A percentile compares a stretch with the other conserved stretches of the same genome.
Evolutionary conservation across 2,888 invertebrate genomes (phyloP).

Genomic region (Pimpla rufipes): DNA sequence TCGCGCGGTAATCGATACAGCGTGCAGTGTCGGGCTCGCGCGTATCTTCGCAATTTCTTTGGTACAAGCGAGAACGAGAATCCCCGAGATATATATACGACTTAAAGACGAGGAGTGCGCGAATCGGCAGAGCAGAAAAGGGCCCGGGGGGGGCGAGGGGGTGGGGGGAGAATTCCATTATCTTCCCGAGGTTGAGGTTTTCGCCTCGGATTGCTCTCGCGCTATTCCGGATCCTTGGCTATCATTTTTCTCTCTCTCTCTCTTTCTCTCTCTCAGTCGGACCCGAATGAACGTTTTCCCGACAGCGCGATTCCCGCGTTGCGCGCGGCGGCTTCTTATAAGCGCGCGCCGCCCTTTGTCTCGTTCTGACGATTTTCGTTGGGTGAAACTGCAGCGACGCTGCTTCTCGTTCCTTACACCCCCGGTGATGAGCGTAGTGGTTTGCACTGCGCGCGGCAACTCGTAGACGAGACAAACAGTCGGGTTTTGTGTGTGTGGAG

Average conservation of each 20-base stretch:
- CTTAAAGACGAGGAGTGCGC: background rate
- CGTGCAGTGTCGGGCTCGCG: background rate
- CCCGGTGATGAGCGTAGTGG: background rate
- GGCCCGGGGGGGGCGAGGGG: background rate
- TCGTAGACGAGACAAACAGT: background rate
- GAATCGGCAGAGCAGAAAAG: conserved; percentile 5
- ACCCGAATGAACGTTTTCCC: conserved; percentile 7
- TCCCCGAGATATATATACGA: background rate
- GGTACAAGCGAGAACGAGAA: conserved; percentile 6
- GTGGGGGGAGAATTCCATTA: conserved; percentile 38
- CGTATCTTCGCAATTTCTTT: conserved; percentile 20
- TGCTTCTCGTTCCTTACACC: background rate
- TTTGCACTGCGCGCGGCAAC: background rate
- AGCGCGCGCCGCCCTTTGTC: conserved; percentile 12
- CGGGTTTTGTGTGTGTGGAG: background rate
- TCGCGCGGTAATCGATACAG: conserved; percentile 23
- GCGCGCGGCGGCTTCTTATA: background rate
- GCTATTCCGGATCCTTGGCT: background rate
- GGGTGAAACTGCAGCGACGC: background rate
- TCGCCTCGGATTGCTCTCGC: background rate
- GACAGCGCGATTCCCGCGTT: background rate
- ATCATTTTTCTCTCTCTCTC: conserved; percentile 11
- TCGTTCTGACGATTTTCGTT: conserved; percentile 25
- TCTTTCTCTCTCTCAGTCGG: background rate
- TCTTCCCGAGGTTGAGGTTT: conserved; percentile 8